A percentile compares a stretch with the other conserved stretches of the same genome.
phyloP scores from a whole-genome alignment of 2,113 vertebrate species.

The Colistium nudipinnis region DNA sequence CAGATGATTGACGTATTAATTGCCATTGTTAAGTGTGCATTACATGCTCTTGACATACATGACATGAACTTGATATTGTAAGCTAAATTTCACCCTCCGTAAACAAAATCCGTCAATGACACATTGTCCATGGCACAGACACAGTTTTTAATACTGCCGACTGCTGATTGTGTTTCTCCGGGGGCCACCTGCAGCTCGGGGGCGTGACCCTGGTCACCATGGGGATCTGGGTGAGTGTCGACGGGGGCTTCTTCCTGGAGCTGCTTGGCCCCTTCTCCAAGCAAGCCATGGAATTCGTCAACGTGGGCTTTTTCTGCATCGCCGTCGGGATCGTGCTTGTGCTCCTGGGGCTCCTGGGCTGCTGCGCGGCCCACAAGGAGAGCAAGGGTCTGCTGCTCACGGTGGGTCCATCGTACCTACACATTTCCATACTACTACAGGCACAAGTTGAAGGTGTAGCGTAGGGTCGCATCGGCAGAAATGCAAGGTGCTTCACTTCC shows the following conservation, averaged over 20 bases:
- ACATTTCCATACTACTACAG: no score
- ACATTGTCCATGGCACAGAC: no score
- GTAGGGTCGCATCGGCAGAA: neutral
- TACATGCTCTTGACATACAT: neutral
- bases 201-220: slow-evolving; percentile 84
- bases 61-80: neutral
- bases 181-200: slow-evolving; percentile 77
- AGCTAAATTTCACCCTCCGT: no score
- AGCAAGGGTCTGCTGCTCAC: slow-evolving; percentile 92
- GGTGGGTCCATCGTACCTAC: slow-evolving; percentile 72
- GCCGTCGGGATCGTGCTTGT: slow-evolving; percentile 83
- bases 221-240: slow-evolving; percentile 90
- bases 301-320: slow-evolving; percentile 88
- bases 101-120: no score
- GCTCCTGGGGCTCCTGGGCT: slow-evolving; percentile 88
- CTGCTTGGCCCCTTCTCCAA: slow-evolving; percentile 78
- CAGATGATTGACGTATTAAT: slow-evolving; percentile 2
- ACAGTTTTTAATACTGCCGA: neutral
- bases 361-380: slow-evolving; percentile 85
- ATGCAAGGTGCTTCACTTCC: neutral
- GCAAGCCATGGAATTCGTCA: slow-evolving; percentile 78
- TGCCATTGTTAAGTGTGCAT: neutral
- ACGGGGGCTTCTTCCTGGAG: slow-evolving; percentile 79
- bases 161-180: neutral
- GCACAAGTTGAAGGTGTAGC: neutral